Evolutionary conservation across 2,797 vertebrate species (phyloP), one percentile per base, ranked within the genome.

Genomic region (Platalea minor): DNA sequence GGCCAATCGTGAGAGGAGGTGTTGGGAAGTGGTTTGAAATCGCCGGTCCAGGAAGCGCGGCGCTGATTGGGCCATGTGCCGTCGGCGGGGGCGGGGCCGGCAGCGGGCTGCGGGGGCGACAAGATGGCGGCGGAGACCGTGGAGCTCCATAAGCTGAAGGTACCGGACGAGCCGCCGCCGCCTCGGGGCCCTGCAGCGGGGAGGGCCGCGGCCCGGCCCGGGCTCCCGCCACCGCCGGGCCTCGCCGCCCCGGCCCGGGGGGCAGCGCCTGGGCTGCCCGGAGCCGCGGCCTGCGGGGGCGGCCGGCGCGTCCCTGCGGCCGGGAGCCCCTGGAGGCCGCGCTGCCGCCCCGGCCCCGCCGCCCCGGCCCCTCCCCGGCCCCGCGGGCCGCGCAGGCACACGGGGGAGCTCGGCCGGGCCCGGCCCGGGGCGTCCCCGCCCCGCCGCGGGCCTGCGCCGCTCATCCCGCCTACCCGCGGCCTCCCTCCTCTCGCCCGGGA

Each of bases 61-160:
- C 46, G 14, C 43, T 45, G 56, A 97, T 96, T 97, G 97, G 96
- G 24, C 18, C 13, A 72, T 73, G 88, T 59, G 89, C 56, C 10
- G 39, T 50, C 31, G 80, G 88, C 54, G 31, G 87, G 82, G 94
- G 85, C 68, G 10, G 73, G 76, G 57, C 63, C 60, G 67, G 48
- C 25, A 37, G 48, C 74, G 24, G 76, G 45, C 59, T 69, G 64
- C 3, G 74, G 76, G 89, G 87, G 80, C 29, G 91, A 33, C 94
- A 98, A 98, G 95, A 98, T 98, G 97, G 97, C 97, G 97, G 23
- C 97, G 35, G 98, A 98, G 74, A 93, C 95, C 6, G 97, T 98
- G 90, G 98, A 98, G 94, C 96, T 98, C 10, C 98, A 97, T 69
- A 98, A 98, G 88, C 97, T 98, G 69, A 98, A 98, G 98, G 98